Percentiles rank a stretch among this genome's conserved stretches.
These are phyloP conservation scores for Antitype chi DNA, from an alignment of 2,888 invertebrate species.

Conservation along the genomic window DNA sequence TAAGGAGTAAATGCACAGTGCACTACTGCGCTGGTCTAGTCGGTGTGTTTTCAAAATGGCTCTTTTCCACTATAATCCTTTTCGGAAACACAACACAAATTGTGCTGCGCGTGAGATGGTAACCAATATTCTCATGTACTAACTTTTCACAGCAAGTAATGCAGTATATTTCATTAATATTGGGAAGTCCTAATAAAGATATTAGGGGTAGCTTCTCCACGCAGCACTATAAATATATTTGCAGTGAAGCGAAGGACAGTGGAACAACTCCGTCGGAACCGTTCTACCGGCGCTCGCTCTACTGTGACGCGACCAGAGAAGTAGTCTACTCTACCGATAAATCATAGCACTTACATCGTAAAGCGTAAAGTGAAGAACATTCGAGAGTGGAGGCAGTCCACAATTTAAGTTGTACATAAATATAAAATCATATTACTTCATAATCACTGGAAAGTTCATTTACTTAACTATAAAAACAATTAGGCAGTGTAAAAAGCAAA, in stretches of 20 bases:
- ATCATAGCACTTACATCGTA: constrained; percentile 83
- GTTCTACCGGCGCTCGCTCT: constrained; percentile 73
- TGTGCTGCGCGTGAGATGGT: constrained; percentile 84
- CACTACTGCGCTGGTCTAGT: constrained; percentile 87
- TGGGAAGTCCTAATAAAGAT: constrained; percentile 56
- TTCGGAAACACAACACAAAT: constrained; percentile 97
- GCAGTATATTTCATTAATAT: constrained; percentile 65
- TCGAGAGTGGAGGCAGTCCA: constrained; percentile 86
- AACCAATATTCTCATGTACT: constrained; percentile 62
- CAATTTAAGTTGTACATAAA: constrained; percentile 73
- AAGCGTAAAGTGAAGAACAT: constrained; percentile 82
- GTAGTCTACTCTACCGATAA: constrained; percentile 84
- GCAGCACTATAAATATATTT: constrained; percentile 78
- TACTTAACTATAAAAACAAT: constrained; percentile 72
- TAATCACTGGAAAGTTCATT: constrained; percentile 77
- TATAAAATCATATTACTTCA: constrained; percentile 67
- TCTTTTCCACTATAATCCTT: constrained; percentile 95
- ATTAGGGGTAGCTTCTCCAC: constrained; percentile 67
- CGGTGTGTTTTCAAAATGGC: constrained; percentile 97
- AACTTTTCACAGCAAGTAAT: constrained; percentile 66
- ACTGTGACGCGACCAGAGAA: constrained; percentile 85
- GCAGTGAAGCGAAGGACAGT: constrained; percentile 80
- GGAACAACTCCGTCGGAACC: constrained; percentile 51
- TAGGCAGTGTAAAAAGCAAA: constrained; percentile 76
- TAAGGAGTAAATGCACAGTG: constrained; percentile 86